A percentile compares a stretch with the other conserved stretches of the same genome.
These are phyloP conservation scores for Emys orbicularis DNA, from an alignment of 2,797 vertebrate genomes.

Conservation along the genomic window DNA sequence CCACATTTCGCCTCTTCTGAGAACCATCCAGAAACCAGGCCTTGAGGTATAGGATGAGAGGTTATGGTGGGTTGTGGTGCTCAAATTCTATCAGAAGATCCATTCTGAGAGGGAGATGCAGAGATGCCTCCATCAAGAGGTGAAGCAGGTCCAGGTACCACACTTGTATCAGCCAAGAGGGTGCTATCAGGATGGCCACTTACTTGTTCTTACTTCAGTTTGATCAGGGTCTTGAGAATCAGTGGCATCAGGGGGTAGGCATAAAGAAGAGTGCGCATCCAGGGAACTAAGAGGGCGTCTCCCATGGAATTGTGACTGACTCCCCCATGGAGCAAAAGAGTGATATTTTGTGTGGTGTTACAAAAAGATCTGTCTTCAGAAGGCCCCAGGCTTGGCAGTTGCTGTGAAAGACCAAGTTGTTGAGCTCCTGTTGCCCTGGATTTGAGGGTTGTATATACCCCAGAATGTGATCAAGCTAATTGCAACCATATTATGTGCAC, in stretches of 20 bases:
- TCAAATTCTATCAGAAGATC: background rate
- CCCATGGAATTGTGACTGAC: background rate
- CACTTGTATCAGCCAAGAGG: background rate
- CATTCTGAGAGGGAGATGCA: background rate
- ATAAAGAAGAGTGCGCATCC: background rate
- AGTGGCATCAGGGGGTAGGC: background rate
- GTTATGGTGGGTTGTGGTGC: background rate
- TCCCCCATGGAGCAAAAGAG: background rate
- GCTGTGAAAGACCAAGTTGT: background rate
- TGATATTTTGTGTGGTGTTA: background rate
- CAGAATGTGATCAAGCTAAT: no score
- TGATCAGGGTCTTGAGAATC: background rate
- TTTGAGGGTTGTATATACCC: no score
- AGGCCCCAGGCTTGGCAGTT: background rate
- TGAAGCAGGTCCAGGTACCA: background rate
- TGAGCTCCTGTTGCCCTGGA: background rate
- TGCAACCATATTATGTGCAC: no score
- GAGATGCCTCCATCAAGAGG: background rate
- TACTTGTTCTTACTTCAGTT: background rate
- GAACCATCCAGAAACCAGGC: background rate
- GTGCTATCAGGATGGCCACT: background rate
- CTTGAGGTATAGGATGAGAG: background rate
- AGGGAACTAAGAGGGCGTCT: background rate
- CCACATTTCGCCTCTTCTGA: background rate
- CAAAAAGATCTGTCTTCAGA: background rate